Evolutionary conservation across 2,113 vertebrate genomes (phyloP).

Genomic region (Aspiorhynchus laticeps): DNA sequence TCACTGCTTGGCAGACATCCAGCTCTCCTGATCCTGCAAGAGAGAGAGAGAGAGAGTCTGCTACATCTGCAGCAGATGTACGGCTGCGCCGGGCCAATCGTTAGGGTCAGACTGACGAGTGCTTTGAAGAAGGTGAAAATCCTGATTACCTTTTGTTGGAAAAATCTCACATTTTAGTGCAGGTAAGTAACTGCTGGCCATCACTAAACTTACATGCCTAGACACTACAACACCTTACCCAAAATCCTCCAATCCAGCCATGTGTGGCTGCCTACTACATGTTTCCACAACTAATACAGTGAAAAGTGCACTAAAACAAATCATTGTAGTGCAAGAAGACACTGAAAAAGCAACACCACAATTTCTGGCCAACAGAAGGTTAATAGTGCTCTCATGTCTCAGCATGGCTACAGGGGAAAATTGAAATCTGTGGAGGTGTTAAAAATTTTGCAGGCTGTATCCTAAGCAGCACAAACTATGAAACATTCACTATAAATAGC

Average conservation of each 20-base stretch:
- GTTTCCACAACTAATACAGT: conserved; percentile 61
- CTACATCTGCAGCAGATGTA: conserved; percentile 66
- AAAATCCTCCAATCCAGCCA: conserved; percentile 44
- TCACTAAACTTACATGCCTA: conserved; percentile 68
- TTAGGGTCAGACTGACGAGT: conserved; percentile 63
- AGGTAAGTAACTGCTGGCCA: conserved; percentile 63
- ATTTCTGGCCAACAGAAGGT: conserved; percentile 5
- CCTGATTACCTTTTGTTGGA: conserved; percentile 64
- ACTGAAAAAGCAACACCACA: conserved; percentile 3
- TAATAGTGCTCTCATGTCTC: conserved; percentile 26
- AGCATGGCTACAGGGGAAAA: conserved; percentile 10
- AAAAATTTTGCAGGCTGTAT: conserved; percentile 1
- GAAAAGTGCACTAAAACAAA: conserved; percentile 58
- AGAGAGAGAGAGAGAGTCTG: conserved; percentile 27
- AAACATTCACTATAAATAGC: conserved; percentile 5
- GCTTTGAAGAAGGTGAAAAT: conserved; percentile 64
- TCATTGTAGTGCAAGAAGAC: conserved; percentile 38
- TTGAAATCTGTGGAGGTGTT: not conserved
- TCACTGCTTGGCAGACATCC: conserved; percentile 55
- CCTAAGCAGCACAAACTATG: conserved; percentile 12
- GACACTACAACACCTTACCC: conserved; percentile 57
- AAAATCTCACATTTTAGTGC: conserved; percentile 58
- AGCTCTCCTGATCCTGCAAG: conserved; percentile 39
- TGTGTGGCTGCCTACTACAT: conserved; percentile 62
- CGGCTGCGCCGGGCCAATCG: conserved; percentile 10